phyloP scores from a whole-genome alignment of 2,888 invertebrate species.

The Hylaea fasciaria region DNA sequence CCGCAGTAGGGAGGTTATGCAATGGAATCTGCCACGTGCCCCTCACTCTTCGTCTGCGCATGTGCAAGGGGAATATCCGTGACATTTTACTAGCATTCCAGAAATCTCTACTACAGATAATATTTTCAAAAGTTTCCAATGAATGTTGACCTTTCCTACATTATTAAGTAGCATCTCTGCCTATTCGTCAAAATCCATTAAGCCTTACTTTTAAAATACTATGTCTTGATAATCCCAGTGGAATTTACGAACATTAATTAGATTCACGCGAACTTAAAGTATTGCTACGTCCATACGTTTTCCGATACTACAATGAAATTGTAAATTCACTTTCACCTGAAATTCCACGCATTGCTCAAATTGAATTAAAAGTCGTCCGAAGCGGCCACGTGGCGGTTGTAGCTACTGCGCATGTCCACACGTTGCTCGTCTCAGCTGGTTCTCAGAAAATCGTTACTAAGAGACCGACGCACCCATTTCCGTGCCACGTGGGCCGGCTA shows the following conservation, averaged over 20 bases:
- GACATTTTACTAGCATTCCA: constrained; percentile 53
- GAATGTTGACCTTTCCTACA: neutral
- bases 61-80: constrained; percentile 58
- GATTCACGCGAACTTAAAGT: neutral
- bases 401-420: constrained; percentile 71
- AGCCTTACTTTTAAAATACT: too few relatives aligned
- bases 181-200: too few relatives aligned
- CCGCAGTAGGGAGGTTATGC: constrained; percentile 68
- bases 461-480: constrained; percentile 57
- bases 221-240: too few relatives aligned
- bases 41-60: constrained; percentile 62
- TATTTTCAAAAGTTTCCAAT: constrained; percentile 9
- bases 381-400: constrained; percentile 68
- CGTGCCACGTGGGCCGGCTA: constrained; percentile 57
- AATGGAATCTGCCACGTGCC: constrained; percentile 79
- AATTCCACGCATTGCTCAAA: constrained; percentile 42
- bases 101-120: constrained; percentile 14
- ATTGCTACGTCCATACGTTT: neutral
- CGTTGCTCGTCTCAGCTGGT: constrained; percentile 71
- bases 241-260: too few relatives aligned
- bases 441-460: constrained; percentile 79
- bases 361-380: constrained; percentile 52
- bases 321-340: constrained; percentile 42
- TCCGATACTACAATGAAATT: constrained; percentile 9
- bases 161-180: too few relatives aligned